Evolutionary conservation across 2,113 vertebrate genomes (phyloP).

Genomic region (Gallinago media): DNA sequence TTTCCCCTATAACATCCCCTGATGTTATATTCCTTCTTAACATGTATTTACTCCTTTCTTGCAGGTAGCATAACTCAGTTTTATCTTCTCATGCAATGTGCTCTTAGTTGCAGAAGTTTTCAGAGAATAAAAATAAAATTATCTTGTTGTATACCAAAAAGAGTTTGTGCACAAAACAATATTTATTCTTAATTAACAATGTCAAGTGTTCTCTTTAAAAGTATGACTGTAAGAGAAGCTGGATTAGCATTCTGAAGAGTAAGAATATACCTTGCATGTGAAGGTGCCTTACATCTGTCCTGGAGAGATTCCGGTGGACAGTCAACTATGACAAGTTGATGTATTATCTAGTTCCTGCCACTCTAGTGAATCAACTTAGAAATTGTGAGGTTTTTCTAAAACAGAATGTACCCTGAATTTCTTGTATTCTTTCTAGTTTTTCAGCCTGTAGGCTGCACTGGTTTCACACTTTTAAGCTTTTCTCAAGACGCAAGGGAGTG

Average conservation of each 20-base stretch:
- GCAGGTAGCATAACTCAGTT: constrained; percentile 73
- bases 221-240: not conserved
- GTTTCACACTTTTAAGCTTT: not conserved
- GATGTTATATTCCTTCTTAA: not conserved
- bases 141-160: constrained; percentile 24
- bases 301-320: not conserved
- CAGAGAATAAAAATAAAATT: constrained; percentile 43
- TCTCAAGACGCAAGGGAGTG: not conserved
- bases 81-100: constrained; percentile 70
- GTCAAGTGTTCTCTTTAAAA: not conserved
- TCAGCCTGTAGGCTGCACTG: constrained; percentile 4
- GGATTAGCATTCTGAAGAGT: not conserved
- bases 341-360: not conserved
- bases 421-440: not conserved
- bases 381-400: not conserved
- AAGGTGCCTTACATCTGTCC: not conserved
- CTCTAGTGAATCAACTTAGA: not conserved
- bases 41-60: not conserved
- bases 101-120: constrained; percentile 75
- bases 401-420: not conserved
- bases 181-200: not conserved
- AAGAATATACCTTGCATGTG: not conserved
- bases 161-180: not conserved
- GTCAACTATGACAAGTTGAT: not conserved
- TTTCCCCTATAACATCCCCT: not conserved